Evolutionary conservation across 2,888 invertebrate species (phyloP), one percentile per base, ranked within the genome.

Genomic region (Chorisops tibialis): DNA sequence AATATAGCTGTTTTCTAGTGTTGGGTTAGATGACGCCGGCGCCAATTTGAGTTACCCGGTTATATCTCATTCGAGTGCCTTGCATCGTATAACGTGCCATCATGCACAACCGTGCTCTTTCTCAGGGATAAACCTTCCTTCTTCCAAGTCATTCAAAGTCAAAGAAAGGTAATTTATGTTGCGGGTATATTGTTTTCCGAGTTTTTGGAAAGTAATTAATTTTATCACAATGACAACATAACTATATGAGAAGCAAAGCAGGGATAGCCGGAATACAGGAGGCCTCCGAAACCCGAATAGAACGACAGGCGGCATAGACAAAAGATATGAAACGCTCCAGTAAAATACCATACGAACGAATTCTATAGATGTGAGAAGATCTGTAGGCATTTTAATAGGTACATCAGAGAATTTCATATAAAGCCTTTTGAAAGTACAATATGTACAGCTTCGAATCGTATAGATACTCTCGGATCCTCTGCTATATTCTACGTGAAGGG

Each of bases 181-280:
- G 65, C 59, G 65, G 67, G 66, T 63, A 68, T 68, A 68, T 68
- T 68, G 68, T 68, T 67, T 68, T 68, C 68, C 56, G 67, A 50
- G 66, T 68, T 68, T 68, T 68, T 65, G 68, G 68, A 68, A 68
- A 68, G 68, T 68, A 68, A 68, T 68, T 68, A 68, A 68, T 68
- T 68, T 68, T 63, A 66, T 63, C 66, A 67, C 67, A n/a, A 67
- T 68, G 68, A 68, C 68, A 68, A 67, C 38, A 48, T 59, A 48
- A 48, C 59, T 47, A 30, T 48, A 21, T 59, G n/a, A n/a, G 41
- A 16, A 6, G 41, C 11, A 3, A 11, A 16, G 41, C 6, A 41
- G 12, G 12, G 41, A 16, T 16, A 16, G 3, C 30, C 3, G 9
- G 5, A 30, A 7, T 30, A 30, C 30, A 30, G 30, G 9, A n/a